A percentile compares a stretch with the other conserved stretches of the same genome.
phyloP scores from a whole-genome alignment of 2,797 vertebrate genomes.

The Odontamblyopus rebecca region DNA sequence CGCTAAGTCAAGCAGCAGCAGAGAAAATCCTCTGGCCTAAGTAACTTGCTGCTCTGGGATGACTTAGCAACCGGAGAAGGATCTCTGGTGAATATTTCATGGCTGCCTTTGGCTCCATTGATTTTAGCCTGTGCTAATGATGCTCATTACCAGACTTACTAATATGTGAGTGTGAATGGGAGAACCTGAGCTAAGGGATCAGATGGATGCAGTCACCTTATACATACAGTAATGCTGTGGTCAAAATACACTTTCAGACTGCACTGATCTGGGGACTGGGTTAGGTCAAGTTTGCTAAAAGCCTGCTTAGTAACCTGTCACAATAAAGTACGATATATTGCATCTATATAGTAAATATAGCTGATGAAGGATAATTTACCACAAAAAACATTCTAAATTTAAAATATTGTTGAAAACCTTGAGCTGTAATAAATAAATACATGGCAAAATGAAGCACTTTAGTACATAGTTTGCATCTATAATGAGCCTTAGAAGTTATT shows the following conservation, averaged over 20 bases:
- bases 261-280: slow-evolving; percentile 48
- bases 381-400: too few relatives aligned
- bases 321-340: too few relatives aligned
- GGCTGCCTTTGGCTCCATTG: slow-evolving; percentile 70
- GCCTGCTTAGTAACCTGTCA: neutral
- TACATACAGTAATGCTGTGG: slow-evolving; percentile 15
- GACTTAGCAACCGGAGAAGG: slow-evolving; percentile 35
- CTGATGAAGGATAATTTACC: too few relatives aligned
- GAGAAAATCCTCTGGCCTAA: slow-evolving; percentile 1
- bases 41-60: slow-evolving; percentile 41
- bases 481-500: too few relatives aligned
- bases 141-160: slow-evolving; percentile 79
- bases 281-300: slow-evolving; percentile 9
- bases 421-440: too few relatives aligned
- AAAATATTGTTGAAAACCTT: too few relatives aligned
- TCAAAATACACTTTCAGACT: slow-evolving; percentile 33
- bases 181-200: slow-evolving; percentile 64
- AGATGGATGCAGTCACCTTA: slow-evolving; percentile 43
- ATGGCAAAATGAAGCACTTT: too few relatives aligned
- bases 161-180: slow-evolving; percentile 63
- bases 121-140: slow-evolving; percentile 79
- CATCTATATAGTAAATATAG: too few relatives aligned
- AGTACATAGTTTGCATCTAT: too few relatives aligned
- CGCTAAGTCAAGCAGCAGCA: slow-evolving; percentile 2
- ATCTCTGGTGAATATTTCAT: slow-evolving; percentile 76